Evolutionary conservation across 2,888 invertebrate genomes (phyloP).

Genomic region (Pseudococcus viburni): DNA sequence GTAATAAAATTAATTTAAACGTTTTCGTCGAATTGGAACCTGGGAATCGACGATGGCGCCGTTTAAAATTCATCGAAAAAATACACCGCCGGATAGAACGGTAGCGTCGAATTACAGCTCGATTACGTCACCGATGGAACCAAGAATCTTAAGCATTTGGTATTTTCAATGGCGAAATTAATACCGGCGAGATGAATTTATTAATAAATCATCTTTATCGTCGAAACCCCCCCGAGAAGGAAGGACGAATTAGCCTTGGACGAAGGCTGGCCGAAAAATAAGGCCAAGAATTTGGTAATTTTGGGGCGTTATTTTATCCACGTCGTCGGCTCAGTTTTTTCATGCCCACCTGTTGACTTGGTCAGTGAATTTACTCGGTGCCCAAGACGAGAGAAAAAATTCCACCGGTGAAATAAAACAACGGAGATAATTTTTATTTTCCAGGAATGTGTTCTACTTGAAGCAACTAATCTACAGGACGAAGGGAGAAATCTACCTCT

Average conservation of each 20-base stretch:
- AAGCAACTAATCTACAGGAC: constrained; percentile 48
- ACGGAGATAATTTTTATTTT: constrained; percentile 14
- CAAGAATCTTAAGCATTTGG: constrained; percentile 25
- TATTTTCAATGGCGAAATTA: constrained; percentile 30
- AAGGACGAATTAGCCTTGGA: background rate
- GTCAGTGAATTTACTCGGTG: constrained; percentile 21
- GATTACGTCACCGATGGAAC: background rate
- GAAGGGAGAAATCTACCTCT: constrained; percentile 16
- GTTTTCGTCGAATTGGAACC: background rate
- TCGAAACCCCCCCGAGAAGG: background rate
- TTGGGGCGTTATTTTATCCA: background rate
- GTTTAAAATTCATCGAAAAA: constrained; percentile 4
- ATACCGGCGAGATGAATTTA: constrained; percentile 36
- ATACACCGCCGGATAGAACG: background rate
- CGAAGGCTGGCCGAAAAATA: background rate
- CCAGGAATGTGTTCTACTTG: constrained; percentile 18
- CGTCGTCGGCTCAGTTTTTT: constrained; percentile 1
- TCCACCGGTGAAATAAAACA: constrained; percentile 7
- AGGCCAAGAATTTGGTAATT: background rate
- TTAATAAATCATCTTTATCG: constrained; percentile 43
- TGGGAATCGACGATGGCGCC: constrained; percentile 23
- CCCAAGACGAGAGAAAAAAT: background rate
- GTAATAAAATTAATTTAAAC: constrained; percentile 34
- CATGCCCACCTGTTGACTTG: constrained; percentile 50
- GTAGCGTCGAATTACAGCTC: background rate